Evolutionary conservation across 2,888 invertebrate genomes (phyloP), one percentile per base, ranked within the genome.

Genomic region (Lepidocyrtoides sp.): DNA sequence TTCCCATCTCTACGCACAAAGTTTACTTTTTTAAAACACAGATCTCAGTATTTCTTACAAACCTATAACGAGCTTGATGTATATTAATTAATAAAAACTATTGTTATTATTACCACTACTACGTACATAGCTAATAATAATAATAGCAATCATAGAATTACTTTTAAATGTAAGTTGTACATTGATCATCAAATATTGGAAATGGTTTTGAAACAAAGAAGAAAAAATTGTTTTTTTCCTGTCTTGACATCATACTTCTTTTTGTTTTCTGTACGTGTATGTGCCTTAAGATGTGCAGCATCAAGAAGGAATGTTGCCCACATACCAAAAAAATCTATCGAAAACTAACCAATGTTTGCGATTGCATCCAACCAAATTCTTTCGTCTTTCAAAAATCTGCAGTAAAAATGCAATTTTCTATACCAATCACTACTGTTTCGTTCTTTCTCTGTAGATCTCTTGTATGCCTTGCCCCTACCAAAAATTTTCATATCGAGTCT

Each of bases 111-210:
- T 54, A 79, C 29, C 32, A 29, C 32, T 79, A 20, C 32, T 79
- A 29, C 23, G 51, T 72, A 81, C 20, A 60, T 48, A 23, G 44
- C 12, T 72, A 69, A 36, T 75, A 26, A 75, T 26, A 26, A 48
- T 23, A 75, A n/a, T n/a, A 75, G 26, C 29, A 14, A 14, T 26
- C n/a, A 63, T 44, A 54, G 26, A 81, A 60, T 20, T 72, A 69
- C 20, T 41, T 72, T 36, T 41, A 72, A 14, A 72, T 66, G 23
- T 51, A 81, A 83, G 60, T 89, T 89, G 89, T 89, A 89, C 89
- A 89, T 89, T 79, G 83, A 89, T 89, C 83, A 83, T 89, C 75
- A 82, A 72, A 48, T n/a, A 89, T 54, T 89, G 89, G 89, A 89
- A 89, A 82, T 89, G 89, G 89, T 83, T 89, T 32, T 89, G 51